These are phyloP conservation scores for Dendrolimus pini DNA, from an alignment of 2,888 invertebrate genomes.

Conservation along the genomic window DNA sequence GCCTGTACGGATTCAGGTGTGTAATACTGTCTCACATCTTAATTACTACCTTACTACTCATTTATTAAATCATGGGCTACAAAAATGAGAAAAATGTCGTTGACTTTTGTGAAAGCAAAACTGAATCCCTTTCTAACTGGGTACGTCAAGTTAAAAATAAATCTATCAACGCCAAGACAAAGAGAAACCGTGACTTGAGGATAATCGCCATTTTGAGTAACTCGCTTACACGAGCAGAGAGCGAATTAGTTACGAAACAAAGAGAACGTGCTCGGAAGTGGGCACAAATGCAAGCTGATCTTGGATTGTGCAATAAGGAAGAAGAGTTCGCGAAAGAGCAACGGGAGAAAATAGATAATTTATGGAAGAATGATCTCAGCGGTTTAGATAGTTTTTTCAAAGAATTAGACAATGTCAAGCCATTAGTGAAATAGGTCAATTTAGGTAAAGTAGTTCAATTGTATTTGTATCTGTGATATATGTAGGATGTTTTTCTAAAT, in stretches of 20 bases:
- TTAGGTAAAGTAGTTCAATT: slow-evolving; percentile 50
- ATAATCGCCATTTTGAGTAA: slow-evolving; percentile 80
- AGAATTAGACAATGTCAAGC: slow-evolving; percentile 78
- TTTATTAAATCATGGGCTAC: slow-evolving; percentile 56
- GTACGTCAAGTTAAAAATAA: slow-evolving; percentile 79
- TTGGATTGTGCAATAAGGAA: slow-evolving; percentile 62
- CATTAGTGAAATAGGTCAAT: slow-evolving; percentile 39
- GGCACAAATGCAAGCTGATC: slow-evolving; percentile 73
- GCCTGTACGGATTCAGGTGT: slow-evolving; percentile 72
- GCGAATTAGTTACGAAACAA: slow-evolving; percentile 78
- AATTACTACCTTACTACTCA: slow-evolving; percentile 33
- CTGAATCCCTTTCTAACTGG: slow-evolving; percentile 78
- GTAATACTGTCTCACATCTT: slow-evolving; percentile 56
- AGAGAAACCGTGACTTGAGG: slow-evolving; percentile 77
- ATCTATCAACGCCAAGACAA: slow-evolving; percentile 74
- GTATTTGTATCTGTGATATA: slow-evolving; percentile 69
- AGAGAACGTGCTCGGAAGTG: slow-evolving; percentile 78
- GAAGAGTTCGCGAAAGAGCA: slow-evolving; percentile 61
- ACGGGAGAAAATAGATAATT: slow-evolving; percentile 61
- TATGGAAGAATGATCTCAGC: slow-evolving; percentile 78
- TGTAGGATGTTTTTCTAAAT: slow-evolving; percentile 75
- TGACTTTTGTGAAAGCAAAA: slow-evolving; percentile 74
- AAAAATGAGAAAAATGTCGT: slow-evolving; percentile 61
- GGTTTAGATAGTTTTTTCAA: slow-evolving; percentile 81
- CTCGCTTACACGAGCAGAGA: slow-evolving; percentile 77